Evolutionary conservation across 2,113 vertebrate species (phyloP), one percentile per base, ranked within the genome.

Genomic region (Neodontobutis hainanensis): DNA sequence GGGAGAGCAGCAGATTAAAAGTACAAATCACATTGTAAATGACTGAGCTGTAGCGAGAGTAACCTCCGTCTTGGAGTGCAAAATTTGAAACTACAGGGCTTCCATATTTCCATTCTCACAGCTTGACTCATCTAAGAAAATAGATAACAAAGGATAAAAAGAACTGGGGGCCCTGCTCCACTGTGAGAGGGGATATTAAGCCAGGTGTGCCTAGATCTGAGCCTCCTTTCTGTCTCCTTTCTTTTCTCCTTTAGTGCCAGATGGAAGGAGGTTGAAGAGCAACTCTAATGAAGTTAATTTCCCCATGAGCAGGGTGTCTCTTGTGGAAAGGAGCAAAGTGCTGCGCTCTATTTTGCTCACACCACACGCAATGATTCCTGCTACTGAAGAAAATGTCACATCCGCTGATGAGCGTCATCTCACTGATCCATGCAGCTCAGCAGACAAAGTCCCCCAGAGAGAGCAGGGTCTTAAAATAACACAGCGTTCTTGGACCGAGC

Each of bases 21-120:
- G 82, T 75, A 79, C 83, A 82, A 88, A 84, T 87, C 81, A 88
- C 74, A 72, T 61, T 59, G 82, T 66, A 72, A 80, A 68, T 7
- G 48, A 75, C 83, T 80, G 69, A 60, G 42, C 32, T 19, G 43
- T n/a, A n/a, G n/a, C n/a, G n/a, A n/a, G n/a, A 19, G 48, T 77
- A 70, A 78, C 77, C 73, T 73, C 78, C 48, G 44, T 65, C 57
- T 59, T 27, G 6, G 49, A 32, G 6, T 14, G 59, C 0, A 9
- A 15, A 53, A 46, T 34, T n/a, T 49, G 50, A n/a, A 61, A 66
- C 59, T 52, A 55, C 36, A 52, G 44, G 8, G 58, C 43, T 63
- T 38, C 12, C 10, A 16, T 58, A 53, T 40, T 10, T 63, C 42
- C 77, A 58, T 58, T 71, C 70, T 76, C 61, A 46, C 61, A 14